Percentiles rank a stretch among this genome's conserved stretches.
Conservation (phyloP, 2,113 vertebrate species). For the Pristiophorus japonicus region DNA sequence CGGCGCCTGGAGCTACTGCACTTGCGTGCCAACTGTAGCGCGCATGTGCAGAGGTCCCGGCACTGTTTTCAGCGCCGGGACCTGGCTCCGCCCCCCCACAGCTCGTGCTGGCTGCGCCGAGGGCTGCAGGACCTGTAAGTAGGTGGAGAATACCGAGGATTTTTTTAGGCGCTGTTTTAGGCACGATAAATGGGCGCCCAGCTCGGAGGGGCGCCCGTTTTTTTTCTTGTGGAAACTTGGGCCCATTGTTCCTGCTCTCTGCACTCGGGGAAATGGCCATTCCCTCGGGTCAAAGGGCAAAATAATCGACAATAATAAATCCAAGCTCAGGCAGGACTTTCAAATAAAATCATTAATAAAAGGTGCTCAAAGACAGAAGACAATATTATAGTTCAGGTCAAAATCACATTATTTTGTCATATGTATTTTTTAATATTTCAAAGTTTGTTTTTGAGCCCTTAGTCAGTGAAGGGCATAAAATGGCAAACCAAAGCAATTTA, state of each 20-base stretch:
- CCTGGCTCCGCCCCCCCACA: too few species aligned
- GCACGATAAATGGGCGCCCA: too few species aligned
- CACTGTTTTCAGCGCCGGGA: too few species aligned
- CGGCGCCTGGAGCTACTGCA: too few species aligned
- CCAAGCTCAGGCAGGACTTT: neutral
- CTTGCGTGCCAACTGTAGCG: too few species aligned
- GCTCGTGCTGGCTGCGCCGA: too few species aligned
- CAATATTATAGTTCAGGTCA: neutral
- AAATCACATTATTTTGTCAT: neutral
- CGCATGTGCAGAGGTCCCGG: too few species aligned
- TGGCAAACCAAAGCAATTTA: neutral
- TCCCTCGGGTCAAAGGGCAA: neutral
- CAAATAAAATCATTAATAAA: neutral
- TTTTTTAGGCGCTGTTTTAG: too few species aligned
- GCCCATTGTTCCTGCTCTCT: neutral
- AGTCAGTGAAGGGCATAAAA: neutral
- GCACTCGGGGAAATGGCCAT: neutral
- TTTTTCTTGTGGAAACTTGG: too few species aligned
- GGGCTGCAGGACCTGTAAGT: too few species aligned
- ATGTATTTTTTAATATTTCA: neutral
- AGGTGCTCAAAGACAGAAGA: neutral
- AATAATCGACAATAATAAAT: neutral
- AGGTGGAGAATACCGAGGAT: too few species aligned
- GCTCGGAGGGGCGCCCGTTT: too few species aligned
- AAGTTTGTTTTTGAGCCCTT: neutral